Conservation (phyloP, 2,113 vertebrate genomes). For the Phasianus colchicus region DNA sequence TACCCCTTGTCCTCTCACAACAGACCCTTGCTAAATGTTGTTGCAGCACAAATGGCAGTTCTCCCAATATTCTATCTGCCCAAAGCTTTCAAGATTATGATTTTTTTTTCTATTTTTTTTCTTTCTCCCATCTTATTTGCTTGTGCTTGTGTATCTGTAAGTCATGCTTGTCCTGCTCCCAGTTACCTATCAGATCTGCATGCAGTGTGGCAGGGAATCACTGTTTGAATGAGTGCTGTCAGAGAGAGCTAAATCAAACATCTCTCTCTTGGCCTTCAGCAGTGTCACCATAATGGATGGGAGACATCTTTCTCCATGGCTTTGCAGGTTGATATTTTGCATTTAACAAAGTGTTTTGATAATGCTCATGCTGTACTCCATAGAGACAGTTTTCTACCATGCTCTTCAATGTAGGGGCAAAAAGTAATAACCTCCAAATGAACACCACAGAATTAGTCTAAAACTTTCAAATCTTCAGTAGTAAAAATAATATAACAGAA, state of each 20-base stretch:
- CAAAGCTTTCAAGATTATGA: neutral
- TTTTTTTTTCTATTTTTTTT: neutral
- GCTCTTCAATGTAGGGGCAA: neutral
- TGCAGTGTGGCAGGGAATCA: neutral
- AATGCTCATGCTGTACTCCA: neutral
- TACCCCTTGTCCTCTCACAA: no score
- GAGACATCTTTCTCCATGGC: neutral
- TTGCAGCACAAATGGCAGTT: neutral
- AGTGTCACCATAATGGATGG: neutral
- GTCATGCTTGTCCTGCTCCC: neutral
- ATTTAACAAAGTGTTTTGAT: slow-evolving; percentile 1
- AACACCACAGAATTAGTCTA: neutral
- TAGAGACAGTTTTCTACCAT: neutral
- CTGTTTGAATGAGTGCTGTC: neutral
- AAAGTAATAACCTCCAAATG: neutral
- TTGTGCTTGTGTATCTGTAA: neutral
- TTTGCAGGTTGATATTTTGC: neutral
- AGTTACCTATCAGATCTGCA: neutral
- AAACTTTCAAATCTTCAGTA: neutral
- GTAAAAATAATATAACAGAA: neutral
- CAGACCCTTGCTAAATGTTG: neutral
- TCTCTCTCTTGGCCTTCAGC: neutral
- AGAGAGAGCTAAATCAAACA: neutral
- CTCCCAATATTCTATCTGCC: neutral
- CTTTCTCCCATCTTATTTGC: neutral